Percentiles rank a stretch among this genome's conserved stretches.
These are phyloP conservation scores for Cataglyphis livida DNA, from an alignment of 2,888 invertebrate species.

Conservation along the genomic window DNA sequence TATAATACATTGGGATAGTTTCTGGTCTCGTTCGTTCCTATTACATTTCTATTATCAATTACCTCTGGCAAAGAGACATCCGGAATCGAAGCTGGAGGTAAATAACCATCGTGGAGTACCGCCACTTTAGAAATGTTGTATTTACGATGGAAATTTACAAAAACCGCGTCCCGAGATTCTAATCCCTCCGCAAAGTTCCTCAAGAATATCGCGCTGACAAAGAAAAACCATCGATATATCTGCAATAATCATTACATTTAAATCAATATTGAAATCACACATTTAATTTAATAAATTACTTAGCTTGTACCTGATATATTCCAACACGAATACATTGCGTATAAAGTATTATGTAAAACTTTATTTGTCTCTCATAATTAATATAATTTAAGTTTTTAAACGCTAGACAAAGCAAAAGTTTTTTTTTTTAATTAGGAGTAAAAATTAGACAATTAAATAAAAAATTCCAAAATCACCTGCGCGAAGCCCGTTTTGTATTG, in stretches of 20 bases:
- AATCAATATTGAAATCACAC: too few relatives aligned
- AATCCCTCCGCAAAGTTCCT: not conserved
- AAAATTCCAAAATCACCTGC: slow-evolving; percentile 22
- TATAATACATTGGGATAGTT: slow-evolving; percentile 22
- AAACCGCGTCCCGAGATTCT: slow-evolving; percentile 60
- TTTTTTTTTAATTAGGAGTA: not conserved
- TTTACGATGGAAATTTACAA: slow-evolving; percentile 73
- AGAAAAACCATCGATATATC: slow-evolving; percentile 16
- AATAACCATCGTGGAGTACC: slow-evolving; percentile 24
- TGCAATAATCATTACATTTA: not conserved
- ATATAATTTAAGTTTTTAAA: not conserved
- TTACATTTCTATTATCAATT: slow-evolving; percentile 73
- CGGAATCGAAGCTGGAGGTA: slow-evolving; percentile 71
- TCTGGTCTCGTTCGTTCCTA: slow-evolving; percentile 22
- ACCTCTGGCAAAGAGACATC: slow-evolving; percentile 74
- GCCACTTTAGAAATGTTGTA: slow-evolving; percentile 29
- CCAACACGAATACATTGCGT: too few relatives aligned
- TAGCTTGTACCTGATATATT: too few relatives aligned
- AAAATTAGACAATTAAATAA: not conserved
- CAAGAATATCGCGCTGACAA: not conserved
- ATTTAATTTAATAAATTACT: slow-evolving; percentile 1
- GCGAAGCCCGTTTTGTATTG: not conserved
- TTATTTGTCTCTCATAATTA: not conserved
- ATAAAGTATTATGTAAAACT: not conserved
- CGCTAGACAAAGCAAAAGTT: not conserved